Evolutionary conservation across 2,113 vertebrate genomes (phyloP).

Genomic region (Formicarius rufipectus): DNA sequence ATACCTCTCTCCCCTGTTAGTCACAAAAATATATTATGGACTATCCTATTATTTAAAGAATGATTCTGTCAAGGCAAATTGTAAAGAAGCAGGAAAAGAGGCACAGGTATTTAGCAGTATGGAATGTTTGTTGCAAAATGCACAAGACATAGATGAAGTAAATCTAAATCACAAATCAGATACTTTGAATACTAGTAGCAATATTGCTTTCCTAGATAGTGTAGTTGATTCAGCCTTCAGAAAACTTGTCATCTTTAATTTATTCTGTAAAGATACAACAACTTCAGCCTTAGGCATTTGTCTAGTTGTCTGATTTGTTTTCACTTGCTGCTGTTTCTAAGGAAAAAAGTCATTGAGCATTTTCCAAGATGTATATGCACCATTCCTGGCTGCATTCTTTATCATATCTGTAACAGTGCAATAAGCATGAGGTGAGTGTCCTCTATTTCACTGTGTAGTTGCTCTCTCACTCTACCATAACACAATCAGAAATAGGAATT

Average conservation of each 20-base stretch:
- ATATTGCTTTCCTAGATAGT: neutral
- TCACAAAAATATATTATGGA: neutral
- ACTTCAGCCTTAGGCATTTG: neutral
- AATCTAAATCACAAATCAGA: neutral
- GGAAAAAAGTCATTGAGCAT: neutral
- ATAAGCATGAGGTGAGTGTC: neutral
- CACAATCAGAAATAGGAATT: neutral
- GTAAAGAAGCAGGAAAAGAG: neutral
- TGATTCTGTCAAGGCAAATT: neutral
- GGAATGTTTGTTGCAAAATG: neutral
- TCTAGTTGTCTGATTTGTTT: neutral
- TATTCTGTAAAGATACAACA: neutral
- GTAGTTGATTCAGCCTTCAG: neutral
- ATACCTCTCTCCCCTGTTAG: neutral
- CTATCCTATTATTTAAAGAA: neutral
- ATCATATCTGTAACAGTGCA: neutral
- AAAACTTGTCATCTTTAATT: neutral
- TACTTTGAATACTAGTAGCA: neutral
- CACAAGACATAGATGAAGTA: neutral
- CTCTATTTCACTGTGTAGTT: neutral
- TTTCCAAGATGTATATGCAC: neutral
- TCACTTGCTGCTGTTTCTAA: neutral
- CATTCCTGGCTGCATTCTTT: neutral
- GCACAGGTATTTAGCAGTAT: neutral
- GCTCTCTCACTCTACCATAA: neutral